A percentile compares a stretch with the other conserved stretches of the same genome.
Conservation (phyloP, 2,797 vertebrate species). For the Euthynnus affinis region DNA sequence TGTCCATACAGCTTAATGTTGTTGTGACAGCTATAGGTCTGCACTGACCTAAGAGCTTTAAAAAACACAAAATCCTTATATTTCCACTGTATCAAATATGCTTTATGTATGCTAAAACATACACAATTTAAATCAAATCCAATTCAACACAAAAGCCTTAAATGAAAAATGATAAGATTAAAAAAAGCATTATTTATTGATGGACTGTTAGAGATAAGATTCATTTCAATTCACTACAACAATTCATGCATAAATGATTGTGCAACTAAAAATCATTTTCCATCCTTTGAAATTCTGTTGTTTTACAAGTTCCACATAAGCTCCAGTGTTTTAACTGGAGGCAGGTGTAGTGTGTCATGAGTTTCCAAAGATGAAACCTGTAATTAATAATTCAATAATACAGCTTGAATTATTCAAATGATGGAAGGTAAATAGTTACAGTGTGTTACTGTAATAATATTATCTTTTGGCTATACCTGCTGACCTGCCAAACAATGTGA, state of each 20-base stretch:
- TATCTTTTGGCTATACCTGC: not conserved
- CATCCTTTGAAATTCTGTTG: not conserved
- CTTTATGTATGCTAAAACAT: no score
- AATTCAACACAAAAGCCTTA: not conserved
- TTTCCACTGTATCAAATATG: not conserved
- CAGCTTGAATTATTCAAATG: slow-evolving; percentile 32
- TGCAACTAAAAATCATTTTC: not conserved
- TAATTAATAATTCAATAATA: slow-evolving; percentile 51
- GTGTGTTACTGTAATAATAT: slow-evolving; percentile 4
- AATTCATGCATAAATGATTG: not conserved
- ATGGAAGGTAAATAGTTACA: not conserved
- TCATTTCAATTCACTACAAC: no score
- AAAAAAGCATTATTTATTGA: no score
- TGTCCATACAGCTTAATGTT: not conserved
- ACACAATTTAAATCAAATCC: not conserved
- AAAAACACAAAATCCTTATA: not conserved
- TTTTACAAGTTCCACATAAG: not conserved
- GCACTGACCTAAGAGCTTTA: not conserved
- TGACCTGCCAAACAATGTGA: not conserved
- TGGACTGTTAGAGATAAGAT: no score
- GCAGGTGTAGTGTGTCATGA: slow-evolving; percentile 1
- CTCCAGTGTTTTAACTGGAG: not conserved
- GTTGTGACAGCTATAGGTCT: no score
- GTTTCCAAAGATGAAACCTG: slow-evolving; percentile 26
- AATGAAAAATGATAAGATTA: no score